Base-by-base conservation (phyloP, 2,113 vertebrate genomes). In the Myotis davidii region DNA sequence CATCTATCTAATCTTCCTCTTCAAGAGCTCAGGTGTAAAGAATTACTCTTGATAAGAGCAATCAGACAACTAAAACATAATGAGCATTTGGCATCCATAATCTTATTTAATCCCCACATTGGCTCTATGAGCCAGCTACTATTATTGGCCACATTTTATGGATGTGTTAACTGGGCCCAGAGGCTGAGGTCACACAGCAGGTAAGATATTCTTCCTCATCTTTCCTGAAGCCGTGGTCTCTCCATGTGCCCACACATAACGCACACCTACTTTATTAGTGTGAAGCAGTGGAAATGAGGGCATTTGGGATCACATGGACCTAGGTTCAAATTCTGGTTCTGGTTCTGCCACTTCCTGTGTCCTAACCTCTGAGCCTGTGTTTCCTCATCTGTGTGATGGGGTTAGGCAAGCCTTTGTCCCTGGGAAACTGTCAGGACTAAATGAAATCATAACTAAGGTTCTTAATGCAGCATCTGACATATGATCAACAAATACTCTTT, bases 381-480 rank as follows among this genome's bases (percentile, higher is more conserved):
- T 88, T 91, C 27, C 61, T 91, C 56, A n/a, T 85, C 45, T 81
- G 7, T 76, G n/a, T 73, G 56, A 90, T 42, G 67, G n/a, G 39
- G 20, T 37, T 67, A 92, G 72, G 50, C 83, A 52, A 93, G 11
- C 29, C 11, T 90, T 64, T 25, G 21, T 88, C 48, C 89, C 48
- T 50, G 12, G 12, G 64, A 74, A 52, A 17, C 37, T 88, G 5
- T 84, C 54, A 90, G 56, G 25, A 95, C 48, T 77, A 65, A 85
- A 50, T 73, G 34, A 94, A 97, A 92, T 34, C 87, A 56, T 54
- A 94, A 85, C 11, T 67, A 77, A 90, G 86, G 56, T 16, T n/a
- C 50, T 27, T 73, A 59, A 4, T 65, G 23, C 5, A 96, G 45
- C 73, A 79, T 39, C 50, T 95, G 56, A 59, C 7, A 37, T 34